These are phyloP conservation scores for Drosophila paranaensis DNA, from an alignment of 2,888 invertebrate genomes.

Conservation along the genomic window DNA sequence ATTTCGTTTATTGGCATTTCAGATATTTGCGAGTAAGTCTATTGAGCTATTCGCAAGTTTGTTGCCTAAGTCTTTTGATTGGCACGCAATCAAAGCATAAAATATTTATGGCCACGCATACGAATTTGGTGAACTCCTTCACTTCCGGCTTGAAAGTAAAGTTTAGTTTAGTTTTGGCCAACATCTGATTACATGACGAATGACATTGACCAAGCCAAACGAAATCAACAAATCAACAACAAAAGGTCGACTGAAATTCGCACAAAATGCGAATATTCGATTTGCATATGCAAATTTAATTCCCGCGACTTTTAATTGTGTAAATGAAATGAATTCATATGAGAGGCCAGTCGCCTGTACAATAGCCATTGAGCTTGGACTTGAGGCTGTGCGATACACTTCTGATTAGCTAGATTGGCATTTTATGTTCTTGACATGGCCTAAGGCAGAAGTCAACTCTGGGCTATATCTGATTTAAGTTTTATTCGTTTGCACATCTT, in stretches of 20 bases:
- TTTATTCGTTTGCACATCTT: constrained; percentile 4
- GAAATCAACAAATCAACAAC: not conserved
- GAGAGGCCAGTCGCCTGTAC: constrained; percentile 26
- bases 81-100: constrained; percentile 10
- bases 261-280: constrained; percentile 34
- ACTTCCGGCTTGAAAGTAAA: constrained; percentile 63
- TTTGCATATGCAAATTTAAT: constrained; percentile 76
- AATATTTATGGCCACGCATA: constrained; percentile 10
- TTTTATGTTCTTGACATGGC: constrained; percentile 29
- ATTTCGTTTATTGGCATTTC: constrained; percentile 48
- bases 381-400: constrained; percentile 46
- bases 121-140: constrained; percentile 29
- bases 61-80: constrained; percentile 68
- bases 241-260: constrained; percentile 35
- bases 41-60: constrained; percentile 42
- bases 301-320: constrained; percentile 77
- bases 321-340: constrained; percentile 13
- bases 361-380: constrained; percentile 46
- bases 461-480: constrained; percentile 15
- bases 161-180: constrained; percentile 37
- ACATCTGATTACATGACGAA: constrained; percentile 50
- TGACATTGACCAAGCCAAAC: constrained; percentile 61
- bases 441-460: constrained; percentile 21
- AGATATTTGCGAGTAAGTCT: constrained; percentile 24
- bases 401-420: constrained; percentile 44